Conservation (phyloP, 2,113 vertebrate genomes). For the Prionailurus viverrinus region DNA sequence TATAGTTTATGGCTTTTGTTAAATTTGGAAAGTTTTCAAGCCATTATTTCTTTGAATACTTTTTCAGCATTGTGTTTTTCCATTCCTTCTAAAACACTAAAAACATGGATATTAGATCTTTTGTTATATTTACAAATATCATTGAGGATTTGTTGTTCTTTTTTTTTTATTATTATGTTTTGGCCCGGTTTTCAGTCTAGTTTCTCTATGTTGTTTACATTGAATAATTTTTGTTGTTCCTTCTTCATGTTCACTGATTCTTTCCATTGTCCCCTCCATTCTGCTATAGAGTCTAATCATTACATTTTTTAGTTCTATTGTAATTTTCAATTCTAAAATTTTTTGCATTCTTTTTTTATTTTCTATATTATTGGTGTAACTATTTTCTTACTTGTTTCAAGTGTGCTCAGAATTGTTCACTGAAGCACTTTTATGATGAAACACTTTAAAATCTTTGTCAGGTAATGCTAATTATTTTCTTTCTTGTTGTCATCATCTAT, state of each 20-base stretch:
- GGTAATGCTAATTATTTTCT: neutral
- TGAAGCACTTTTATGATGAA: neutral
- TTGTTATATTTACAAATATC: neutral
- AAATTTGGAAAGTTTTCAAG: neutral
- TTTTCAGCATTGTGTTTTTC: neutral
- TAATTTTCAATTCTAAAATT: neutral
- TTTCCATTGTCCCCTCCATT: neutral
- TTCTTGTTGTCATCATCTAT: neutral
- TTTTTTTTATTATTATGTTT: neutral
- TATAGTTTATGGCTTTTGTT: neutral
- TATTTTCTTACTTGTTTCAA: conserved; percentile 18
- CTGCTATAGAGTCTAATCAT: neutral
- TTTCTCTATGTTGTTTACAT: neutral
- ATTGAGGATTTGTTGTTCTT: neutral
- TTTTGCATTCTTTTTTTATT: neutral
- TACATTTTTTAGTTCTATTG: neutral
- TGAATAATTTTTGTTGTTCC: neutral
- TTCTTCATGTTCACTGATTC: neutral
- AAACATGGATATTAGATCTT: neutral
- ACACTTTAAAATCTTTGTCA: neutral
- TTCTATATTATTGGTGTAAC: neutral
- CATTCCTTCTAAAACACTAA: neutral
- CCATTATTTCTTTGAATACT: neutral
- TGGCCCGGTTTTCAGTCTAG: neutral
- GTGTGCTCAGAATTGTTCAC: neutral